phyloP scores from a whole-genome alignment of 1,140 invertebrate genomes.

The Charaxes varanes region DNA sequence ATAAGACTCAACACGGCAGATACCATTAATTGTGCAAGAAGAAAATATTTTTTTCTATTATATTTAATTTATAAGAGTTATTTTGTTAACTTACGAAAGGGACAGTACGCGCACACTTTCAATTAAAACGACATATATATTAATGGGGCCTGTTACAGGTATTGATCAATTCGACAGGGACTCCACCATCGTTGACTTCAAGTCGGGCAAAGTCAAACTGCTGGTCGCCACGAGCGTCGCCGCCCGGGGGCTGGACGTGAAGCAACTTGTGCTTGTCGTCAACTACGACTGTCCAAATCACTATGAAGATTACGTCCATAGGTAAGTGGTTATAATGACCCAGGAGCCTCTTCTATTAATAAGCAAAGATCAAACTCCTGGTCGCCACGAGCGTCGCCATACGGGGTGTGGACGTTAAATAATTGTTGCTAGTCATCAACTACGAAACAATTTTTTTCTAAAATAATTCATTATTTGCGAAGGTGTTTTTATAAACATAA shows the following conservation, averaged over 20 bases:
- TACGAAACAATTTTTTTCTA: too few relatives aligned
- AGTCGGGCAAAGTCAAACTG: constrained; percentile 90
- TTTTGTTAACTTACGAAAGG: background rate
- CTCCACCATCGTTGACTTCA: constrained; percentile 98
- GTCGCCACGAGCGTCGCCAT: too few relatives aligned
- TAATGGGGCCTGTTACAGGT: constrained; percentile 68
- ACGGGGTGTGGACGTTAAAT: too few relatives aligned
- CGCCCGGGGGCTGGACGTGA: constrained; percentile 97
- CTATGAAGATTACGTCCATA: constrained; percentile 99
- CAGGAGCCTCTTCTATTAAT: too few relatives aligned
- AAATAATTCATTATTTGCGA: too few relatives aligned
- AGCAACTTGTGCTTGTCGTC: constrained; percentile 97
- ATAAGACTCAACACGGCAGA: too few relatives aligned
- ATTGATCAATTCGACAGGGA: constrained; percentile 99
- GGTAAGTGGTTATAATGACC: too few relatives aligned
- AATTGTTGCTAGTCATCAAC: too few relatives aligned
- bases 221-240: constrained; percentile 97
- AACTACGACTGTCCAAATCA: constrained; percentile 99
- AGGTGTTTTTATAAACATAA: too few relatives aligned
- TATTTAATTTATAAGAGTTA: background rate
- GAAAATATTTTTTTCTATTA: too few relatives aligned
- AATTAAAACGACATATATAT: constrained; percentile 43
- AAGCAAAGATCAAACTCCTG: too few relatives aligned
- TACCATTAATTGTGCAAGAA: too few relatives aligned
- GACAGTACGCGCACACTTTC: constrained; percentile 7